A percentile compares a stretch with the other conserved stretches of the same genome.
Conservation (phyloP, 2,797 vertebrate genomes). For the Onychomys arenicola region DNA sequence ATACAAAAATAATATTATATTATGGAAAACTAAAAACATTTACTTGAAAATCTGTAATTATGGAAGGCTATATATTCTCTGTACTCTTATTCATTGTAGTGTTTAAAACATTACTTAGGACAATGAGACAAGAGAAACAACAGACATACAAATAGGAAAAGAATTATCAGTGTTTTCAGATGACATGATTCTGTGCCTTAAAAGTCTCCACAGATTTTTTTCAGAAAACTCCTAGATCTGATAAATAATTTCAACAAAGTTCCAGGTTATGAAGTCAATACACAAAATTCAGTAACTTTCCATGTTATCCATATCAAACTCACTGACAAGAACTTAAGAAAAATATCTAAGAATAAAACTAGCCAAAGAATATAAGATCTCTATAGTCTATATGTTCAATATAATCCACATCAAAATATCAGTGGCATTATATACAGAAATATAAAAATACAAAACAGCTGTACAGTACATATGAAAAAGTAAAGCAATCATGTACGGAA, state of each 20-base stretch:
- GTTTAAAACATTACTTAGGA: neutral
- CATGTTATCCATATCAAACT: neutral
- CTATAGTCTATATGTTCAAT: neutral
- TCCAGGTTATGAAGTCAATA: too few relatives aligned
- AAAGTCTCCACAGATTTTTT: neutral
- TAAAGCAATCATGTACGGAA: neutral
- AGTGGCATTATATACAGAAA: neutral
- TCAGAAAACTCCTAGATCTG: neutral
- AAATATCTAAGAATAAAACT: neutral
- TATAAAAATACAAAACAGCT: neutral
- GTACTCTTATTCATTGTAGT: neutral
- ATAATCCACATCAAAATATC: neutral
- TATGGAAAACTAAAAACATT: neutral
- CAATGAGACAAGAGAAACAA: neutral
- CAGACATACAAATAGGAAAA: neutral
- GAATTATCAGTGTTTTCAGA: neutral
- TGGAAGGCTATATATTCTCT: too few relatives aligned
- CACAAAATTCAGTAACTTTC: neutral
- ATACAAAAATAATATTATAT: neutral
- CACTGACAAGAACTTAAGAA: neutral
- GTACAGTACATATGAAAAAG: neutral
- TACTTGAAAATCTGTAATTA: neutral
- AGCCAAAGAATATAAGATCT: rapidly evolving
- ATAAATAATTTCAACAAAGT: neutral
- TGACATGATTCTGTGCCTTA: neutral